phyloP scores from a whole-genome alignment of 1,140 invertebrate genomes.

The Neotoxoptera formosana region DNA sequence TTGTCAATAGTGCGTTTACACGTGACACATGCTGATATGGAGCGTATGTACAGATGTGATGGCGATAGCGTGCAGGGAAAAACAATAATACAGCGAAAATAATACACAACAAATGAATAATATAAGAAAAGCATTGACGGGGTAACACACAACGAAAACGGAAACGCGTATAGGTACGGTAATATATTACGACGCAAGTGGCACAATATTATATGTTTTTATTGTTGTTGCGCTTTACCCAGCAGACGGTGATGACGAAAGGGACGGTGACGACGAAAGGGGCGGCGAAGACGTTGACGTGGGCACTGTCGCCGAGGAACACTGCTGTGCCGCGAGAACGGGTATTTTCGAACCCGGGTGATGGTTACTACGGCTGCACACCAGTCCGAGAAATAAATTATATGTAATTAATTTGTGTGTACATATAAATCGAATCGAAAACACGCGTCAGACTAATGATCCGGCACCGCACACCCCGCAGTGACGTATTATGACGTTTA shows the following conservation, averaged over 20 bases:
- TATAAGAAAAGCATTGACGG: background rate
- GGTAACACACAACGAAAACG: background rate
- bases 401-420: background rate
- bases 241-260: conserved; percentile 32
- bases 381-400: background rate
- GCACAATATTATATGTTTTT: conserved; percentile 1
- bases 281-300: background rate
- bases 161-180: background rate
- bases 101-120: background rate
- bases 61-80: background rate
- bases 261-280: background rate
- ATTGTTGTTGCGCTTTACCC: conserved; percentile 38
- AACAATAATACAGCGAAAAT: background rate
- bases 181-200: background rate
- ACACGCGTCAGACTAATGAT: background rate
- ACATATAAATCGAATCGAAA: background rate
- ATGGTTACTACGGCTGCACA: conserved; percentile 33
- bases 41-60: background rate
- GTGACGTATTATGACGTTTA: background rate
- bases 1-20: background rate
- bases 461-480: background rate
- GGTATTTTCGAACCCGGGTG: conserved; percentile 36
- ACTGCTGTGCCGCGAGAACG: background rate
- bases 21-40: background rate
- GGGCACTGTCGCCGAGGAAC: conserved; percentile 17